phyloP scores from a whole-genome alignment of 2,113 vertebrate species.

The Eonycteris spelaea region DNA sequence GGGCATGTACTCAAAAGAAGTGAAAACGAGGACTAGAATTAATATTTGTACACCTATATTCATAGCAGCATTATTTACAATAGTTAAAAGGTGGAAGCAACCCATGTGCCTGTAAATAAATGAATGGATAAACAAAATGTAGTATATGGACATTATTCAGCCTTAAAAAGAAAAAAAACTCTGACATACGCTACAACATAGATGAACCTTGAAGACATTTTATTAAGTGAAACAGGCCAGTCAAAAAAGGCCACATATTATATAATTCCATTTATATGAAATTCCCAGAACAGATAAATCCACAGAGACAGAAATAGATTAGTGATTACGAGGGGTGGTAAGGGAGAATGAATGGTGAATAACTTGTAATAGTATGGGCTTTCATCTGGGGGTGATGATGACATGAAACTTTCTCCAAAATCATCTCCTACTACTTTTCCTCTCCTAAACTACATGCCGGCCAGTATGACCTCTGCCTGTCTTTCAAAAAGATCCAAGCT shows the following conservation, averaged over 20 bases:
- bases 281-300: background rate
- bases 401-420: background rate
- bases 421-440: background rate
- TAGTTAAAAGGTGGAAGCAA: background rate
- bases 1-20: background rate
- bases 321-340: background rate
- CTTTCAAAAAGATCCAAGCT: background rate
- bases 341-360: background rate
- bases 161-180: background rate
- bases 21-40: background rate
- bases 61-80: background rate
- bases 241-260: background rate
- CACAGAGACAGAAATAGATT: background rate
- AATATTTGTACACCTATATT: background rate
- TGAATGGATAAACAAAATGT: constrained; percentile 1
- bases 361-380: background rate
- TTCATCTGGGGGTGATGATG: background rate
- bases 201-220: background rate
- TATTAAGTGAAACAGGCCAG: background rate
- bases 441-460: background rate
- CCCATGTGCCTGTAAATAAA: background rate
- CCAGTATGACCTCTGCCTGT: background rate
- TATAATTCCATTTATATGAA: background rate
- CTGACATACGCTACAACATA: background rate
- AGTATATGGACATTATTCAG: background rate